Evolutionary conservation across 2,797 vertebrate species (phyloP).

Genomic region (Miichthys miiuy): DNA sequence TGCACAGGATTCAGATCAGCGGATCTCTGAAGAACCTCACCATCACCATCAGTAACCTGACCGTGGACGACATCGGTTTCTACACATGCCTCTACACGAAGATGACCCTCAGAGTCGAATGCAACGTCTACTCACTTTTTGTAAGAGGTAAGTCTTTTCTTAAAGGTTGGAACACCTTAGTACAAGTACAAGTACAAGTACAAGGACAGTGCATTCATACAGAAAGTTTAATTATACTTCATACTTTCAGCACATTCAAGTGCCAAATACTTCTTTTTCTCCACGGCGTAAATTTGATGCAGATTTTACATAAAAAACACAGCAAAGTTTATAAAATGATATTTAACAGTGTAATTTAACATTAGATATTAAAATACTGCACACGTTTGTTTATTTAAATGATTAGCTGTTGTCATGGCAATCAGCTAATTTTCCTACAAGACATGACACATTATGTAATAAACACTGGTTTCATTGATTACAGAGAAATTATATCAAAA

Average conservation of each 20-base stretch:
- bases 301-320: neutral
- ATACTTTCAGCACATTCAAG: neutral
- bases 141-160: conserved; percentile 26
- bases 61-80: conserved; percentile 36
- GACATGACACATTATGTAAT: too few relatives aligned
- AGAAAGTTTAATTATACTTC: neutral
- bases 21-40: neutral
- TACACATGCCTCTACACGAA: conserved; percentile 51
- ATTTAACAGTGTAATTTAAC: neutral
- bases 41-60: conserved; percentile 60
- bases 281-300: neutral
- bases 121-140: conserved; percentile 4
- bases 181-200: neutral
- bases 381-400: too few relatives aligned
- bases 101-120: rapidly evolving
- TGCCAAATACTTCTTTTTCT: neutral
- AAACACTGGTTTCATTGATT: too few relatives aligned
- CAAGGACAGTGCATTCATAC: neutral
- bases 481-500: too few relatives aligned
- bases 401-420: too few relatives aligned
- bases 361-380: too few relatives aligned
- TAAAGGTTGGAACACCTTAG: too few relatives aligned
- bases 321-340: neutral
- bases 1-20: neutral
- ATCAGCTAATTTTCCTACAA: too few relatives aligned